Percentiles rank a stretch among this genome's conserved stretches.
Conservation (phyloP, 2,113 vertebrate genomes). For the Reinhardtius hippoglossoides region DNA sequence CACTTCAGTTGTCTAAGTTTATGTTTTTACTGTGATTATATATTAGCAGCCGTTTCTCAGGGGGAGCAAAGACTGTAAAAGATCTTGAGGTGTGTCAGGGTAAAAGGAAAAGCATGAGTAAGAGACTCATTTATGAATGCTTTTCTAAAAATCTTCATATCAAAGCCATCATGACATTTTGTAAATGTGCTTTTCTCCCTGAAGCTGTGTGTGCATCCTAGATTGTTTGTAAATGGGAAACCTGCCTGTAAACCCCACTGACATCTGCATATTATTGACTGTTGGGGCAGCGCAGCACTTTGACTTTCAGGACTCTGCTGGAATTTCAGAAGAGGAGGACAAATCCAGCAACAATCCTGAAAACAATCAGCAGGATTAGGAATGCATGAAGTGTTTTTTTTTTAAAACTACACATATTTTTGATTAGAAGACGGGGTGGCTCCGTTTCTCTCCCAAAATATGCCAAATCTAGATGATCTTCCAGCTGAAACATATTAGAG, state of each 20-base stretch:
- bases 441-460: background rate
- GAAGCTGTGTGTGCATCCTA: background rate
- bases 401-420: background rate
- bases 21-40: background rate
- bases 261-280: slow-evolving; percentile 45
- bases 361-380: background rate
- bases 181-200: slow-evolving; percentile 1
- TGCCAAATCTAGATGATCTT: background rate
- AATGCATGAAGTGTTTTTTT: background rate
- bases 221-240: slow-evolving; percentile 36
- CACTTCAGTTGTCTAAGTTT: background rate
- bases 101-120: background rate
- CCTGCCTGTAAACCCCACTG: slow-evolving; percentile 16
- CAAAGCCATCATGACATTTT: background rate
- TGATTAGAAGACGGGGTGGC: background rate
- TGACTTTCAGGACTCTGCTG: slow-evolving; percentile 3
- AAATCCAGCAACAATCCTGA: background rate
- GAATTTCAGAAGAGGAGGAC: slow-evolving; percentile 4
- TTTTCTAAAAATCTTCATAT: background rate
- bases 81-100: too few relatives aligned
- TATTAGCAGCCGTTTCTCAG: too few relatives aligned
- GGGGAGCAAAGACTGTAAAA: too few relatives aligned
- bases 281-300: slow-evolving; percentile 12
- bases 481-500: slow-evolving; percentile 1
- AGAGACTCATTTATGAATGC: background rate